Evolutionary conservation across 2,113 vertebrate species (phyloP).

Genomic region (Tragelaphus scriptus): DNA sequence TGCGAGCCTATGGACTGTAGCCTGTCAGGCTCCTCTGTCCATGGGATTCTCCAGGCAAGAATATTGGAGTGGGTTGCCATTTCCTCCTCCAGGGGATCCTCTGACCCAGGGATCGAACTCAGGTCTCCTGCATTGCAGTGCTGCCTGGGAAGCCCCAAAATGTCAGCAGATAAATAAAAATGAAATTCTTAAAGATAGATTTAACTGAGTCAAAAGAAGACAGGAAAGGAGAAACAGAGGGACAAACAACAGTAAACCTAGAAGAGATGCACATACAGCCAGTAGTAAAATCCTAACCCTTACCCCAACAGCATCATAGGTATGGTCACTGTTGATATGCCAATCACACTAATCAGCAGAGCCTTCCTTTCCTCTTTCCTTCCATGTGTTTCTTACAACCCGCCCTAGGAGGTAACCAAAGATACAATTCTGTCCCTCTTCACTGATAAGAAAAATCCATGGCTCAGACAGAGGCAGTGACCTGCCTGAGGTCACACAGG

Average conservation of each 20-base stretch:
- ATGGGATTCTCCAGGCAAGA: background rate
- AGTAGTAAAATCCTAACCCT: background rate
- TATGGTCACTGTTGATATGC: background rate
- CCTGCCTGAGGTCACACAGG: background rate
- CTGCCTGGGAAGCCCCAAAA: background rate
- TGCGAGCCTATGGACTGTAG: rapidly evolving
- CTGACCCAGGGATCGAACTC: background rate
- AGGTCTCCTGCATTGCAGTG: background rate
- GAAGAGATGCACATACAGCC: background rate
- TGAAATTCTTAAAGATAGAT: background rate
- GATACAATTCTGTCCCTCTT: background rate
- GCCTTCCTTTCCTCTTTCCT: background rate
- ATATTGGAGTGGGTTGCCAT: background rate
- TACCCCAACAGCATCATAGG: background rate
- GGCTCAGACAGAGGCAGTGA: background rate
- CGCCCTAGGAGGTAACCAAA: background rate
- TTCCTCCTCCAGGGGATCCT: background rate
- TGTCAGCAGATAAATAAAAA: background rate
- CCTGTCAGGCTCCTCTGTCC: background rate
- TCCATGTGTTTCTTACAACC: background rate
- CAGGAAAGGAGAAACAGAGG: background rate
- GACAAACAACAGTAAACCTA: background rate
- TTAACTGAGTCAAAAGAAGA: background rate
- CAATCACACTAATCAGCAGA: background rate
- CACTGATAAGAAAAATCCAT: background rate